Evolutionary conservation across 2,797 vertebrate species (phyloP), one percentile per base, ranked within the genome.

Genomic region (Varecia variegata): DNA sequence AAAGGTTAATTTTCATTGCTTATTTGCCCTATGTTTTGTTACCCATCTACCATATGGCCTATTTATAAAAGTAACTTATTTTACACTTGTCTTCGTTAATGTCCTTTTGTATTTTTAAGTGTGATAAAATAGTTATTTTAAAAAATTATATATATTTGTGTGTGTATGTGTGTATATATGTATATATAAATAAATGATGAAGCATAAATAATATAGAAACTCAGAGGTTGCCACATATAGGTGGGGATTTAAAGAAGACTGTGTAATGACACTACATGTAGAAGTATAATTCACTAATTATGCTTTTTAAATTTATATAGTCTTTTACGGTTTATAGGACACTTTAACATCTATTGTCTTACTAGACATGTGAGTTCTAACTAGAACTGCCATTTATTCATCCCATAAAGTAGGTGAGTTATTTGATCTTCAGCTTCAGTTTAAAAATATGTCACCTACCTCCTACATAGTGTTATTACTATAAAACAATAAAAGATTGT

Each of bases 31-130:
- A 38, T 76, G 67, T 96, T 79, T 83, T 91, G 27, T 56, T 76
- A 86, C 71, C 87, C 17, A 84, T 83, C 35, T 90, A 58, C 30
- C 38, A 50, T 67, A 60, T 84, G 58, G 21, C 20, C 35, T 85
- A 30, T 60, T 73, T 87, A 52, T 80, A 90, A 88, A 89, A 95
- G 40, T 88, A 74, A 30, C 35, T 90, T 94, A 67, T 47, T 94
- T 92, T 86, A 52, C 1, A 76, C 58, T 54, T 92, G 20, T 85
- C 68, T 94, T 91, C 68, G 47, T 94, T 82, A 84, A 86, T 86
- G 90, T 94, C 68, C 23, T 95, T 90, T 89, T 84, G 68, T 89
- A 35, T 71, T 96, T 93, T 94, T 82, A 93, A 86, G 45, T 76
- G 6, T 76, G 45, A 74, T 70, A 87, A 93, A 96, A 68, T 77